phyloP scores from a whole-genome alignment of 2,888 invertebrate species.

The Xiphydria camelus region DNA sequence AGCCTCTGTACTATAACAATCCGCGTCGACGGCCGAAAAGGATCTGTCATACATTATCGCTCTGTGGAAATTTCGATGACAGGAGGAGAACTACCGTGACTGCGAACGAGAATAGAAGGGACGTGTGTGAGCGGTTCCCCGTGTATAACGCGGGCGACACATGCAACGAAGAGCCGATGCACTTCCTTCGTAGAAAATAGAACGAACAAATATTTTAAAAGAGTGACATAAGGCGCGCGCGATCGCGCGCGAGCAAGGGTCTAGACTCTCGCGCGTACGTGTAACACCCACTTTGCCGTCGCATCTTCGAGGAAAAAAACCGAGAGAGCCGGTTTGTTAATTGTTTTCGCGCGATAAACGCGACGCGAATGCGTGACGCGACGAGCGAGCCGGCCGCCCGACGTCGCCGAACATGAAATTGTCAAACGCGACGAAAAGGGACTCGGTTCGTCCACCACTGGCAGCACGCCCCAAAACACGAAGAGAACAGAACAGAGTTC shows the following conservation, averaged over 20 bases:
- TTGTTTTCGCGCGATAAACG: too few species aligned
- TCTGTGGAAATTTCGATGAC: slow-evolving; percentile 11
- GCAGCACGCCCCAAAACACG: slow-evolving; percentile 45
- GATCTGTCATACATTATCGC: slow-evolving; percentile 13
- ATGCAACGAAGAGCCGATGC: too few species aligned
- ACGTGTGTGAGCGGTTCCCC: too few species aligned
- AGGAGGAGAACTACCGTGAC: slow-evolving; percentile 1
- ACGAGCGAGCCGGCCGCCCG: slow-evolving; percentile 6
- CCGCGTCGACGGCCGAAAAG: slow-evolving; percentile 3
- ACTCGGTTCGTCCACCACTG: slow-evolving; percentile 19
- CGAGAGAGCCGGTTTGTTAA: too few species aligned
- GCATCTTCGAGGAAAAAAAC: too few species aligned
- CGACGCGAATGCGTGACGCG: slow-evolving; percentile 12
- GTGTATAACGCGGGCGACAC: too few species aligned
- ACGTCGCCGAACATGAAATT: background rate
- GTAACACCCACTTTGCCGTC: background rate
- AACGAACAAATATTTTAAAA: background rate
- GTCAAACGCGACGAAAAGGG: background rate
- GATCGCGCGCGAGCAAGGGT: background rate
- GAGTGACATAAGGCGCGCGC: background rate
- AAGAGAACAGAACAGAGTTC: slow-evolving; percentile 41
- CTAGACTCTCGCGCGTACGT: slow-evolving; percentile 1
- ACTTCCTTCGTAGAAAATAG: background rate
- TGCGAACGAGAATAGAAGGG: too few species aligned
- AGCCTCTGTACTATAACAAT: slow-evolving; percentile 18